Percentiles rank a stretch among this genome's conserved stretches.
These are phyloP conservation scores for Anguilla marmorata DNA, from an alignment of 2,797 vertebrate genomes.

Conservation along the genomic window DNA sequence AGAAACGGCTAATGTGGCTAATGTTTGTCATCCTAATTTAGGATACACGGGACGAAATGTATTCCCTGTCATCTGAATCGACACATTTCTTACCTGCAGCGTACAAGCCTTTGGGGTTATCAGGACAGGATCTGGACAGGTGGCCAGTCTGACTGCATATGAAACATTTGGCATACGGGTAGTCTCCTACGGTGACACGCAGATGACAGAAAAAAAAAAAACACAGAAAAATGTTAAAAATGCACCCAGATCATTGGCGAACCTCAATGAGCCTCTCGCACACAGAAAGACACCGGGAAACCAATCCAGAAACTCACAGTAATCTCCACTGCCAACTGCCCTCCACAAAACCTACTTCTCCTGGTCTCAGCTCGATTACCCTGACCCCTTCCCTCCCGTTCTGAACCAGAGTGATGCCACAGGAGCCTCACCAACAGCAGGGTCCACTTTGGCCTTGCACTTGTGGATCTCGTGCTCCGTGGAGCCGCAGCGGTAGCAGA, in stretches of 20 bases:
- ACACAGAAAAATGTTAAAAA: neutral
- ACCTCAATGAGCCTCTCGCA: no score
- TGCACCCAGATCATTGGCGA: neutral
- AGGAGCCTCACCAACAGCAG: constrained; percentile 78
- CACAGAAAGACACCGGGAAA: constrained; percentile 12
- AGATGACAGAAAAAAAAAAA: neutral
- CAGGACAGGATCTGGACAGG: constrained; percentile 85
- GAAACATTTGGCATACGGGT: constrained; percentile 94
- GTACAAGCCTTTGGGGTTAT: constrained; percentile 93
- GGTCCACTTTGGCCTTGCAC: constrained; percentile 88
- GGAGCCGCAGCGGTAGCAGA: constrained; percentile 94
- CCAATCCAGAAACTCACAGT: neutral
- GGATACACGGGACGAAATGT: neutral
- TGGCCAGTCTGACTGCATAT: constrained; percentile 92
- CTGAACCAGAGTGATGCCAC: no score
- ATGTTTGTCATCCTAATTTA: neutral
- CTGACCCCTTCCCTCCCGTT: neutral
- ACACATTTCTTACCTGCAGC: constrained; percentile 76
- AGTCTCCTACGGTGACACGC: constrained; percentile 75
- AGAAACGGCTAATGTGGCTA: neutral
- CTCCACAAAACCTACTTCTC: neutral
- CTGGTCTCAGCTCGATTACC: neutral
- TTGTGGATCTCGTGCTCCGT: constrained; percentile 89
- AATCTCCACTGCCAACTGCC: neutral
- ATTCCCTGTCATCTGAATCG: neutral